Evolutionary conservation across 2,797 vertebrate species (phyloP).

Genomic region (Nyctibius grandis): DNA sequence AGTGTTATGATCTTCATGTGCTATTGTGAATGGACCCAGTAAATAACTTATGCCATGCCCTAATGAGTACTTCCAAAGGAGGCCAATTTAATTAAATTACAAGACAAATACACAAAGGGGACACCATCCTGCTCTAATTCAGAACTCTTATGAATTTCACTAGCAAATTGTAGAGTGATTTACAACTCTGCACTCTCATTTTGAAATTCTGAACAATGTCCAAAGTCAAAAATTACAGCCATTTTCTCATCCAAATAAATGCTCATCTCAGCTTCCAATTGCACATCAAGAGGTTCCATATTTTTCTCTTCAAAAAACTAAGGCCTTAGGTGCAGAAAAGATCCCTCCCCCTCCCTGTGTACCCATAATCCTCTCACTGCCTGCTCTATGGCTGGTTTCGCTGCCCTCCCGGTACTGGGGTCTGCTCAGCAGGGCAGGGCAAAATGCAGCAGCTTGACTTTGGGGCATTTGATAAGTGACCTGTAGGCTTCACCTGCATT

Average conservation of each 20-base stretch:
- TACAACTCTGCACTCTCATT: constrained; percentile 14
- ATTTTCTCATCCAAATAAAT: not conserved
- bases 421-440: not conserved
- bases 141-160: constrained; percentile 17
- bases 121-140: constrained; percentile 1
- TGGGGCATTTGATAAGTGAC: not conserved
- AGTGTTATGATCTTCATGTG: not conserved
- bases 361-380: not conserved
- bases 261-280: not conserved
- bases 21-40: not conserved
- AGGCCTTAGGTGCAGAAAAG: not conserved
- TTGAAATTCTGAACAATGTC: constrained; percentile 1
- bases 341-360: not conserved
- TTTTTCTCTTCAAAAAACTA: not conserved
- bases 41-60: not conserved
- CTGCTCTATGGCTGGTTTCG: not conserved
- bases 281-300: not conserved
- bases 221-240: not conserved
- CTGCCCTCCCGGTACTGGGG: not conserved
- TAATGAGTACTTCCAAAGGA: not conserved
- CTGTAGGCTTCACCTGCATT: not conserved
- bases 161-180: constrained; percentile 35
- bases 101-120: constrained; percentile 4
- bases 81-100: constrained; percentile 22
- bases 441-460: not conserved